Evolutionary conservation across 2,797 vertebrate species (phyloP).

Genomic region (Manis javanica): DNA sequence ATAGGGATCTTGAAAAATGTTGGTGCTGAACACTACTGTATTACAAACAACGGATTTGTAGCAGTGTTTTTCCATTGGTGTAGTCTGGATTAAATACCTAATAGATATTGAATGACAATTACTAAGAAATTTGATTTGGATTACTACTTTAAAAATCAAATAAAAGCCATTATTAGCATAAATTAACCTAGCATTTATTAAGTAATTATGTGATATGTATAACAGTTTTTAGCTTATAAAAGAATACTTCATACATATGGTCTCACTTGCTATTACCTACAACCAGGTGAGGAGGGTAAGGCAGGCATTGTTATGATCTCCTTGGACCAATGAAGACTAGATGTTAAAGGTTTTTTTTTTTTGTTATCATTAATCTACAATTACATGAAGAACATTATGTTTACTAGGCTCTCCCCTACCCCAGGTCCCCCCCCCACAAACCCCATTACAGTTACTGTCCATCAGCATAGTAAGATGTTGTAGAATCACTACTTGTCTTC

Average conservation of each 20-base stretch:
- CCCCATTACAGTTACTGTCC: too few relatives aligned
- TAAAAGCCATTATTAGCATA: neutral
- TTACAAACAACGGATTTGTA: neutral
- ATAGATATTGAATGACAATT: conserved; percentile 15
- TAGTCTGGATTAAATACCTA: conserved; percentile 25
- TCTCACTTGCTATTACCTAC: neutral
- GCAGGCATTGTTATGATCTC: neutral
- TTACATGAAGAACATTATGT: too few relatives aligned
- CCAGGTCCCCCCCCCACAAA: too few relatives aligned
- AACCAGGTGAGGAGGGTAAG: neutral
- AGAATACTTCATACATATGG: neutral
- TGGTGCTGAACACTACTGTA: neutral
- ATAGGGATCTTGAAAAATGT: conserved; percentile 16
- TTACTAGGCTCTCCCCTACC: too few relatives aligned
- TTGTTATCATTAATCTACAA: neutral
- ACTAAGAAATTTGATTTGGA: conserved; percentile 40
- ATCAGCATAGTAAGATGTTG: too few relatives aligned
- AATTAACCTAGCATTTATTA: conserved; percentile 32
- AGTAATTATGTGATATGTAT: neutral
- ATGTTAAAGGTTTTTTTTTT: neutral
- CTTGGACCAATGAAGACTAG: neutral
- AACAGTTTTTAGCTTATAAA: conserved; percentile 24
- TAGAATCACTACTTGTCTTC: too few relatives aligned
- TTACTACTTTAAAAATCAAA: conserved; percentile 50
- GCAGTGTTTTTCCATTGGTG: neutral